A percentile compares a stretch with the other conserved stretches of the same genome.
Evolutionary conservation across 2,797 vertebrate genomes (phyloP).

Genomic region (Molossus molossus): DNA sequence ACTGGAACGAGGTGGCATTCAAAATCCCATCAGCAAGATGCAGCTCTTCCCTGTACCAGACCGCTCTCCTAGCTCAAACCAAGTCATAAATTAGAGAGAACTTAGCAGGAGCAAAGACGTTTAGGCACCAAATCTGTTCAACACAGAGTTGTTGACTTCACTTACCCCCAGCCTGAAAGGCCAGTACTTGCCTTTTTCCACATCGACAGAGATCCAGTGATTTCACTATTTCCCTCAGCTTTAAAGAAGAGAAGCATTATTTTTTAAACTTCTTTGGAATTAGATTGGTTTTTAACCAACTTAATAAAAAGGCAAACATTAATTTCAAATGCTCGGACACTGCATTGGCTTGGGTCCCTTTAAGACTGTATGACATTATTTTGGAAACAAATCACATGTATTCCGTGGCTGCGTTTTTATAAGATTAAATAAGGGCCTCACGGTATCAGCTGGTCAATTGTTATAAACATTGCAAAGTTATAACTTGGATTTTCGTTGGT

Average conservation of each 20-base stretch:
- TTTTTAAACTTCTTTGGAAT: not conserved
- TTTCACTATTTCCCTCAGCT: constrained; percentile 26
- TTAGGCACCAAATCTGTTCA: not conserved
- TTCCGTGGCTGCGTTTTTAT: constrained; percentile 58
- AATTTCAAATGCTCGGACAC: constrained; percentile 68
- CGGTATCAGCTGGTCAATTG: not conserved
- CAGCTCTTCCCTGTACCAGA: not conserved
- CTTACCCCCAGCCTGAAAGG: not conserved
- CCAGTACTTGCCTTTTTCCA: not conserved
- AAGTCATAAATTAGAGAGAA: not conserved
- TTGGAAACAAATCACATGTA: constrained; percentile 60
- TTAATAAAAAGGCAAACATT: constrained; percentile 70
- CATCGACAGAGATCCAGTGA: not conserved
- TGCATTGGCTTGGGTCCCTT: constrained; percentile 49
- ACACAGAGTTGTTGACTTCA: not conserved
- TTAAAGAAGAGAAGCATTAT: constrained; percentile 39
- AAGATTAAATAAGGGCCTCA: not conserved
- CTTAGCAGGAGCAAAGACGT: not conserved
- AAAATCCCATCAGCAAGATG: not conserved
- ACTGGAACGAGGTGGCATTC: not conserved
- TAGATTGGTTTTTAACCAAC: constrained; percentile 62
- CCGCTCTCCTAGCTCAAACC: not conserved
- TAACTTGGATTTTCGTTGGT: not conserved
- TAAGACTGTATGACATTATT: constrained; percentile 73
- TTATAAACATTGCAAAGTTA: not conserved